Conservation (phyloP, 2,888 invertebrate genomes). For the Drosophila pseudotakahashii region DNA sequence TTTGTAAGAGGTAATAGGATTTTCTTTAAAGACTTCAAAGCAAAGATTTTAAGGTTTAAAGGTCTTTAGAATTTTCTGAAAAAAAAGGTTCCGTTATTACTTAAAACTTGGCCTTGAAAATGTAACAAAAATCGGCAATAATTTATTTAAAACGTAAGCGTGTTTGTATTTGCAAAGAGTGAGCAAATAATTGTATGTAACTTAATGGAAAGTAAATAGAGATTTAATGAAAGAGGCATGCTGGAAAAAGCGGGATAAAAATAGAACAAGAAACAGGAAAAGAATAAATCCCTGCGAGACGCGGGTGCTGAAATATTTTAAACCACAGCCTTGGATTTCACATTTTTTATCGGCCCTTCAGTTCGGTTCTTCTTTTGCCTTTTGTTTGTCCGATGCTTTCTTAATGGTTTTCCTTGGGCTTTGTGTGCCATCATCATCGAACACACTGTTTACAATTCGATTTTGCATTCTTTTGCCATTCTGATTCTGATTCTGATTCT, state of each 20-base stretch:
- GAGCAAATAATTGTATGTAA: not conserved
- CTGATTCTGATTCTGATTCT: not conserved
- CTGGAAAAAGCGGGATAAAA: not conserved
- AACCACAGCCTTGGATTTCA: slow-evolving; percentile 2
- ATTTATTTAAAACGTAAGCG: not conserved
- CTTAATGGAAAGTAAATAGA: not conserved
- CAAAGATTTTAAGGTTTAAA: too few relatives aligned
- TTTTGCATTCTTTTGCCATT: slow-evolving; percentile 38
- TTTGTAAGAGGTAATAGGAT: too few relatives aligned
- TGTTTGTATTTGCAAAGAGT: not conserved
- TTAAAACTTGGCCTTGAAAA: not conserved
- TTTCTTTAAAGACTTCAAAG: too few relatives aligned
- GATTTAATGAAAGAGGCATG: not conserved
- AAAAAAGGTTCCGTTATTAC: not conserved
- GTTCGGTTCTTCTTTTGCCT: slow-evolving; percentile 11
- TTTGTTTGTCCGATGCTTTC: slow-evolving; percentile 35
- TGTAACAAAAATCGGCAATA: not conserved
- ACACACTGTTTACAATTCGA: slow-evolving; percentile 42
- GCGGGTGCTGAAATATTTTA: not conserved
- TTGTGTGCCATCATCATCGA: slow-evolving; percentile 29
- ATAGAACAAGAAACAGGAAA: not conserved
- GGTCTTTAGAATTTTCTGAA: too few relatives aligned
- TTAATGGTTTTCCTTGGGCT: slow-evolving; percentile 33
- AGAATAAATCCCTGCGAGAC: not conserved
- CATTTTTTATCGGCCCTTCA: slow-evolving; percentile 14